These are phyloP conservation scores for Panzeria rudis DNA, from an alignment of 2,888 invertebrate species.

Conservation along the genomic window DNA sequence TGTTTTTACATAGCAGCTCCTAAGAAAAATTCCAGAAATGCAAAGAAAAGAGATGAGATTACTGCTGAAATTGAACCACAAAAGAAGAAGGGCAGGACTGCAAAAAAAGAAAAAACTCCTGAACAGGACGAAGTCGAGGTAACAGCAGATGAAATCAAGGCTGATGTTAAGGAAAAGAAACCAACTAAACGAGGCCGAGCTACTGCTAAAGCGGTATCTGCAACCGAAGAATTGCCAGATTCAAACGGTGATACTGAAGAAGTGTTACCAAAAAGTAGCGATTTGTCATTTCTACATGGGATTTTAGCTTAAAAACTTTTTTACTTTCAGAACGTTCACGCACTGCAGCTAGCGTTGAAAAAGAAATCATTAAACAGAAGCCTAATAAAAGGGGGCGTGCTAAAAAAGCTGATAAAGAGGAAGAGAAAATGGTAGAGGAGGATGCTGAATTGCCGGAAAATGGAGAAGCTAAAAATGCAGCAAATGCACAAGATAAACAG, in stretches of 20 bases:
- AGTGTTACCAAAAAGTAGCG: conserved; percentile 60
- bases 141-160: background rate
- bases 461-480: conserved; percentile 36
- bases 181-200: conserved; percentile 71
- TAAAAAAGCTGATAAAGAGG: conserved; percentile 53
- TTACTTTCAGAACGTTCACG: conserved; percentile 60
- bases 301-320: background rate
- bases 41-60: conserved; percentile 66
- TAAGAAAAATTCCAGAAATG: conserved; percentile 66
- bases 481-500: conserved; percentile 67
- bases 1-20: background rate
- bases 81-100: conserved; percentile 44
- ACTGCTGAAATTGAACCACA: conserved; percentile 52
- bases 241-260: conserved; percentile 48
- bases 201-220: conserved; percentile 69
- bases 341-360: conserved; percentile 56
- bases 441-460: conserved; percentile 20
- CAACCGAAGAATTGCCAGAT: conserved; percentile 12
- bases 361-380: conserved; percentile 49
- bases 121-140: conserved; percentile 8
- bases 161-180: conserved; percentile 65
- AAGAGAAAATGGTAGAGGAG: conserved; percentile 31
- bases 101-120: conserved; percentile 68
- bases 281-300: background rate
- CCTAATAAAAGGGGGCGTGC: conserved; percentile 69